Evolutionary conservation across 2,888 invertebrate genomes (phyloP).

Genomic region (Branchellion lobata): DNA sequence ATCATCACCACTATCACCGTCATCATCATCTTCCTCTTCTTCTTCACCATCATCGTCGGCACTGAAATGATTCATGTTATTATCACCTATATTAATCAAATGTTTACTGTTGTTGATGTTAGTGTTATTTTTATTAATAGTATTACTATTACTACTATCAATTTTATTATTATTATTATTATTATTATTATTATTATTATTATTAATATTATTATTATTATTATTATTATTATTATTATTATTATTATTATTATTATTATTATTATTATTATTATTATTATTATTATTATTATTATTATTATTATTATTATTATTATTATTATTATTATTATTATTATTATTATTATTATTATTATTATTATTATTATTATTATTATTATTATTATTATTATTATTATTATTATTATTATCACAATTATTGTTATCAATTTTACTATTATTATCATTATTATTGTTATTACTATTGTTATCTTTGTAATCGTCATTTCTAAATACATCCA

Average conservation of each 20-base stretch:
- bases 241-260: background rate
- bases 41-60: background rate
- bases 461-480: too few species aligned
- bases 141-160: slow-evolving; percentile 1
- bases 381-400: too few species aligned
- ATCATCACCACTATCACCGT: background rate
- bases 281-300: background rate
- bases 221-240: background rate
- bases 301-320: background rate
- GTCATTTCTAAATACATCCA: too few species aligned
- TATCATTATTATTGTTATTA: too few species aligned
- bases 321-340: too few species aligned
- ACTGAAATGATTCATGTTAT: background rate
- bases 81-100: background rate
- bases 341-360: too few species aligned
- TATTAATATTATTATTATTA: background rate
- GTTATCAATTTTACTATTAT: too few species aligned
- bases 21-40: background rate
- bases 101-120: background rate
- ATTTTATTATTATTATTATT: background rate
- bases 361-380: too few species aligned
- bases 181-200: background rate
- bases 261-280: background rate
- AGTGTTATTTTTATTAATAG: background rate
- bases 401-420: too few species aligned